These are phyloP conservation scores for Eulimnadia texana DNA, from an alignment of 1,140 invertebrate species.

Conservation along the genomic window DNA sequence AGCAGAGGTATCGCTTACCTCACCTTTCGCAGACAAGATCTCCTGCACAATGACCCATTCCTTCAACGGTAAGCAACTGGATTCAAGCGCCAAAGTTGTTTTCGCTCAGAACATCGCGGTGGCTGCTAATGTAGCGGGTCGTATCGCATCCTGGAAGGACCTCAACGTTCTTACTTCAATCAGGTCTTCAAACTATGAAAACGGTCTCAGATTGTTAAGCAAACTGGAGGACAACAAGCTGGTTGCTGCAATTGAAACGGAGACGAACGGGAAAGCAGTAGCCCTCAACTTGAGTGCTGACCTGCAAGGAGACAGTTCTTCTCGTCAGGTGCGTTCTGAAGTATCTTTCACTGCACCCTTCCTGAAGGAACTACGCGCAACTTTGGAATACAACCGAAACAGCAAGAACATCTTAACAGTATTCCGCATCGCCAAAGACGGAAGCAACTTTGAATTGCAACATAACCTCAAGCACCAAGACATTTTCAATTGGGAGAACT, in stretches of 20 bases:
- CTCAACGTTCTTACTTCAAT: background rate
- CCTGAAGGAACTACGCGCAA: slow-evolving; percentile 7
- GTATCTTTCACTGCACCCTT: background rate
- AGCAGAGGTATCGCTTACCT: background rate
- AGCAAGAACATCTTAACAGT: background rate
- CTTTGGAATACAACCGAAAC: background rate
- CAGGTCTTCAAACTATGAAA: background rate
- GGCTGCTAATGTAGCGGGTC: background rate
- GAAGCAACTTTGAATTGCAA: background rate
- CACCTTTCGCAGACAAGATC: slow-evolving; percentile 12
- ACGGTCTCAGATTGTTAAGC: background rate
- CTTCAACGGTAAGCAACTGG: slow-evolving; percentile 3
- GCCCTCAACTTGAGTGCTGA: background rate
- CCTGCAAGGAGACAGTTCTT: background rate
- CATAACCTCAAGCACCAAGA: slow-evolving; percentile 7
- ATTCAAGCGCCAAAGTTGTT: background rate
- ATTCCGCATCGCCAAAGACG: background rate
- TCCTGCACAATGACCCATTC: background rate
- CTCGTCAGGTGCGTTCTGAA: background rate
- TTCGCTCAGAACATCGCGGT: slow-evolving; percentile 7
- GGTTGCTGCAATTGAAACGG: background rate
- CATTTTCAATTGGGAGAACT: slow-evolving; percentile 10
- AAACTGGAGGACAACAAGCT: background rate
- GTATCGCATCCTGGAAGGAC: background rate
- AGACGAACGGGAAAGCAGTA: background rate